These are phyloP conservation scores for Lithophane socia DNA, from an alignment of 2,888 invertebrate genomes.

Conservation along the genomic window DNA sequence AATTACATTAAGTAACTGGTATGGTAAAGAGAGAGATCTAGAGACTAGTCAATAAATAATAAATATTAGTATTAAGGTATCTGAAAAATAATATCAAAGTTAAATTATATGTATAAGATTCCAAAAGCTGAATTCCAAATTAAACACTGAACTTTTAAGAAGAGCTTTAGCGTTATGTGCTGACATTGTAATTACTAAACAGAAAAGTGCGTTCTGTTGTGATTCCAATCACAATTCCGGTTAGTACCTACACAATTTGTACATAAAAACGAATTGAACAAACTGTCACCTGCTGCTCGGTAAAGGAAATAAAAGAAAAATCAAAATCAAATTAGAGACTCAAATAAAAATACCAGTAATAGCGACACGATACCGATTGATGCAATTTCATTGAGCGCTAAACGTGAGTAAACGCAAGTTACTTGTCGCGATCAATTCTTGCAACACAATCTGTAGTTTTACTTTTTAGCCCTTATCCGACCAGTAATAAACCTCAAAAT, in stretches of 20 bases:
- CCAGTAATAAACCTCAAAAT: conserved; percentile 73
- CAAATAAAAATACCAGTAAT: conserved; percentile 87
- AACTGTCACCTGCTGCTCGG: conserved; percentile 79
- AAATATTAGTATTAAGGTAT: neutral
- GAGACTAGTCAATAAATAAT: neutral
- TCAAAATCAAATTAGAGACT: conserved; percentile 81
- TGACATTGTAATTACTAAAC: conserved; percentile 1
- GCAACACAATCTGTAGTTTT: conserved; percentile 69
- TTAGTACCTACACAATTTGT: conserved; percentile 30
- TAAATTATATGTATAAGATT: neutral
- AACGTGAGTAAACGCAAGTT: conserved; percentile 87
- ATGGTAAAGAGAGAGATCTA: neutral
- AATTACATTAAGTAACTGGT: conserved; percentile 11
- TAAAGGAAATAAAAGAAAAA: conserved; percentile 78
- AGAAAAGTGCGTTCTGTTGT: conserved; percentile 20
- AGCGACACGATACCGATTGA: conserved; percentile 86
- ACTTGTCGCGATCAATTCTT: conserved; percentile 79
- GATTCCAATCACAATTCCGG: conserved; percentile 39
- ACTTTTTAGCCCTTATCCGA: conserved; percentile 72
- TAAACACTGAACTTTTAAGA: neutral
- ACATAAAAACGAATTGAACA: conserved; percentile 68
- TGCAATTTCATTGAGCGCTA: conserved; percentile 88
- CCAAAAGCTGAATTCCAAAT: neutral
- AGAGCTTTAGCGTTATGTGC: neutral
- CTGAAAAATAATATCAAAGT: too few relatives aligned